Conservation (phyloP, 2,113 vertebrate genomes). For the Brevimyrus niger region DNA sequence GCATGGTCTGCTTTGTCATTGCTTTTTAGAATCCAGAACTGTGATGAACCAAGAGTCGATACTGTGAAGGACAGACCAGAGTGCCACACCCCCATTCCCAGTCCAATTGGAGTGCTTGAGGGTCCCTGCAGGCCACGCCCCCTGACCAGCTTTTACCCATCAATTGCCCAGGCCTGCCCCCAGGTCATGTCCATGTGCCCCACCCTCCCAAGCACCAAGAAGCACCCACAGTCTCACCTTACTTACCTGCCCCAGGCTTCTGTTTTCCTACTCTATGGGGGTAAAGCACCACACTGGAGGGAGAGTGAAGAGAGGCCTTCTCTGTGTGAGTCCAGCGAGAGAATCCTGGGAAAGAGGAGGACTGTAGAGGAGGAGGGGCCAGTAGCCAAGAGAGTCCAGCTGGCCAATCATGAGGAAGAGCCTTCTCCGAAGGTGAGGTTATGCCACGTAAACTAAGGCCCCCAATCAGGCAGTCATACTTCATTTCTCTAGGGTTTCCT, state of each 20-base stretch:
- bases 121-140: conserved; percentile 45
- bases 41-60: neutral
- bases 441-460: neutral
- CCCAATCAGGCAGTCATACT: neutral
- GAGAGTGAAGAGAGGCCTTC: conserved; percentile 29
- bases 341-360: conserved; percentile 41
- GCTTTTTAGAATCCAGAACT: conserved; percentile 12
- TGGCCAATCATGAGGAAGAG: conserved; percentile 33
- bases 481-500: neutral
- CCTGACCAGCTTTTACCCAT: conserved; percentile 26
- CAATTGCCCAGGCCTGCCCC: conserved; percentile 19
- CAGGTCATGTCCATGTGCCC: neutral
- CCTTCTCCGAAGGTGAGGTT: conserved; percentile 34
- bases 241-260: conserved; percentile 68
- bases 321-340: conserved; percentile 11
- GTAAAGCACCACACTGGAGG: neutral
- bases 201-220: conserved; percentile 31
- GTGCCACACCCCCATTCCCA: neutral
- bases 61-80: conserved; percentile 12
- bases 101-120: conserved; percentile 32
- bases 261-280: conserved; percentile 70
- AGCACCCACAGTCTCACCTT: conserved; percentile 56
- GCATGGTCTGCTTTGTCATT: neutral
- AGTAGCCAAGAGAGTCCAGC: conserved; percentile 44
- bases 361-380: conserved; percentile 47